These are phyloP conservation scores for Psittacara wagleri DNA, from an alignment of 2,113 vertebrate genomes.

Conservation along the genomic window DNA sequence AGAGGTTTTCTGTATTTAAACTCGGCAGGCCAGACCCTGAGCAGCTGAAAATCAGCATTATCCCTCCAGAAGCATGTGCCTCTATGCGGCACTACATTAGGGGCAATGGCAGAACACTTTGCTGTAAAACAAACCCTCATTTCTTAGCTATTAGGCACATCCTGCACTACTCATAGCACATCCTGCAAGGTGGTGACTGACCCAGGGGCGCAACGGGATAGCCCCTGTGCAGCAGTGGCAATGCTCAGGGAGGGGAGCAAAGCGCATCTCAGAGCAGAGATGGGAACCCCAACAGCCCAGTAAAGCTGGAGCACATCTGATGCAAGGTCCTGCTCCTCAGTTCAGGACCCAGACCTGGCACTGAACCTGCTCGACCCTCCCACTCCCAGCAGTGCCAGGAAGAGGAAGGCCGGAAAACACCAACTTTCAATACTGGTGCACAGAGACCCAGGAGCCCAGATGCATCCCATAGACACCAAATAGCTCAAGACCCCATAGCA, in stretches of 20 bases:
- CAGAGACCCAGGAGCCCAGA: not conserved
- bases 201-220: too few relatives aligned
- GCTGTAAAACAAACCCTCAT: not conserved
- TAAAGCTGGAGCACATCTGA: accelerated
- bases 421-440: not conserved
- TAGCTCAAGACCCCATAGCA: not conserved
- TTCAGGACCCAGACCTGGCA: not conserved
- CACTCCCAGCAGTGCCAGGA: accelerated
- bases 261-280: not conserved
- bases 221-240: accelerated
- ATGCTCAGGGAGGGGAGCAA: not conserved
- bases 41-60: not conserved
- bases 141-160: not conserved
- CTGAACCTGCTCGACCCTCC: not conserved
- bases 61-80: accelerated
- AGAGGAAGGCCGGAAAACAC: not conserved
- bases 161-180: not conserved
- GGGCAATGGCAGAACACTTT: not conserved
- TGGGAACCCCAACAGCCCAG: not conserved
- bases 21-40: not conserved
- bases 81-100: accelerated
- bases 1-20: not conserved
- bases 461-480: not conserved
- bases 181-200: not conserved
- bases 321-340: not conserved